These are phyloP conservation scores for Penaeus indicus DNA, from an alignment of 1,140 invertebrate species.

Conservation along the genomic window DNA sequence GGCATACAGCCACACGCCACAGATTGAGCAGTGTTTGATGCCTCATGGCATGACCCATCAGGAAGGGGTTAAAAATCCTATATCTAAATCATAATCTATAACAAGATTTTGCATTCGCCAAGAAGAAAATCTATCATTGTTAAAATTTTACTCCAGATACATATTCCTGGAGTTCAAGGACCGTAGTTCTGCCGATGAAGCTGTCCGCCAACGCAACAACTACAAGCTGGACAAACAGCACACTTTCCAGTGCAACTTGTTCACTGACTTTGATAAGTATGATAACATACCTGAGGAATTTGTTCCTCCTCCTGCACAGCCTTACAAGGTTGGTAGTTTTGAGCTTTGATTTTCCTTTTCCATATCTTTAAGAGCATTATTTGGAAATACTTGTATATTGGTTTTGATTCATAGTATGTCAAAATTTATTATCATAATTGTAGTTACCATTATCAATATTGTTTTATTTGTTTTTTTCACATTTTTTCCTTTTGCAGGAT, in stretches of 20 bases:
- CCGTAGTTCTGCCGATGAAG: conserved; percentile 85
- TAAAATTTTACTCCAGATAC: conserved; percentile 75
- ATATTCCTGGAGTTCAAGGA: conserved; percentile 94
- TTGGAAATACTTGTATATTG: not conserved
- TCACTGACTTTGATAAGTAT: conserved; percentile 96
- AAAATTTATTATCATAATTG: no score
- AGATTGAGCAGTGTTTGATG: no score
- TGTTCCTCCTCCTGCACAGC: conserved; percentile 88
- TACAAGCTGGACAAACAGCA: conserved; percentile 97
- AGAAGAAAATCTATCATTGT: not conserved
- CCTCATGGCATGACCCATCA: conserved; percentile 12
- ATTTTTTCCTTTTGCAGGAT: conserved; percentile 47
- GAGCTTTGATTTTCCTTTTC: not conserved
- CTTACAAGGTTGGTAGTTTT: conserved; percentile 77
- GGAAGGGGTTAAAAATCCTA: not conserved
- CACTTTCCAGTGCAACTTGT: conserved; percentile 94
- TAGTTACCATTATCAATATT: not conserved
- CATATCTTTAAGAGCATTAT: not conserved
- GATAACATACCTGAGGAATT: conserved; percentile 92
- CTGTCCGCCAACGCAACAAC: conserved; percentile 89
- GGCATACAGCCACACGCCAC: no score
- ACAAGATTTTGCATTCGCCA: not conserved
- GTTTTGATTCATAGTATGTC: not conserved
- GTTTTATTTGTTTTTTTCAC: not conserved
- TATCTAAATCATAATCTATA: not conserved